A percentile compares a stretch with the other conserved stretches of the same genome.
Evolutionary conservation across 1,140 invertebrate species (phyloP).

Genomic region (Aphis craccivora): DNA sequence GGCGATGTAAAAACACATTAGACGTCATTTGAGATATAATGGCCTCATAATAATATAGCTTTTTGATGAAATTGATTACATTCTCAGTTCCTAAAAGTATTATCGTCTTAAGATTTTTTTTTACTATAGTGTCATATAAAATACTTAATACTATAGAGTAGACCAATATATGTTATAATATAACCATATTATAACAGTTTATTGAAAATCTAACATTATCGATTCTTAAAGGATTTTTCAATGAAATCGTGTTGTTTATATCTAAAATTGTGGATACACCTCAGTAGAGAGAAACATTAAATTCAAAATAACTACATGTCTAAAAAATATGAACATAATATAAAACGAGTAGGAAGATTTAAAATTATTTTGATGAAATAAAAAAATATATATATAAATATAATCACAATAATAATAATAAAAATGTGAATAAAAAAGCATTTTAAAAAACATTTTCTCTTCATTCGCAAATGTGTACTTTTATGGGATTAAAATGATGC

Average conservation of each 20-base stretch:
- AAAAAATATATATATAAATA: neutral
- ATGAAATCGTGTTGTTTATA: neutral
- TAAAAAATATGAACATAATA: neutral
- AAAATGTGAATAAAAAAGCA: neutral
- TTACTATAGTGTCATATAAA: neutral
- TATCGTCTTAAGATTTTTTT: neutral
- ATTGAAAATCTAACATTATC: neutral
- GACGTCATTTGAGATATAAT: neutral
- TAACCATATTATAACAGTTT: neutral
- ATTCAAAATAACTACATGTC: neutral
- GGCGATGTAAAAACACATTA: constrained; percentile 18
- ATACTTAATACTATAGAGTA: neutral
- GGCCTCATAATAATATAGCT: neutral
- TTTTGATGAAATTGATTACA: constrained; percentile 16
- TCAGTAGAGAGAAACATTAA: neutral
- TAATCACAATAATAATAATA: neutral
- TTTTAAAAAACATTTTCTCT: neutral
- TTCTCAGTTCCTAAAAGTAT: neutral
- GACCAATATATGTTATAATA: no score
- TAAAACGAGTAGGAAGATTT: neutral
- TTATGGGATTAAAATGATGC: neutral
- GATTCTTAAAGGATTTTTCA: neutral
- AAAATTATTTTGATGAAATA: neutral
- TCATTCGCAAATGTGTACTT: neutral
- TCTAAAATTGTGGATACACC: neutral